Conservation (phyloP, 2,113 vertebrate genomes). For the Onychostoma macrolepis region DNA sequence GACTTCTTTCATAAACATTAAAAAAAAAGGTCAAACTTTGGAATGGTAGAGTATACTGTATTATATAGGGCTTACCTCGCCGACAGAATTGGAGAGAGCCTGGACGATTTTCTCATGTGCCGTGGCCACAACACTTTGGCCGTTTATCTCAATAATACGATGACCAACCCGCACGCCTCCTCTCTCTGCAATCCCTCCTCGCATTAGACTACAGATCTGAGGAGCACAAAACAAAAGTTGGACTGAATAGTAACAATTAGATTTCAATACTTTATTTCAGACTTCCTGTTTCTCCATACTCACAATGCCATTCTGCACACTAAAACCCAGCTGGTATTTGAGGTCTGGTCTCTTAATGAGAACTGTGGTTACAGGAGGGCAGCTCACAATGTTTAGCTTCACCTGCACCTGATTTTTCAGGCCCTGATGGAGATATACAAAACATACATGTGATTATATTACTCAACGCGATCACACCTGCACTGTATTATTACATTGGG, state of each 20-base stretch:
- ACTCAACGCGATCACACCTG: neutral
- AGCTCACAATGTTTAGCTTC: constrained; percentile 98
- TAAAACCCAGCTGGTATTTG: constrained; percentile 99
- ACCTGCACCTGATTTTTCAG: constrained; percentile 97
- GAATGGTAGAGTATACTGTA: neutral
- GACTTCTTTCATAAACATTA: neutral
- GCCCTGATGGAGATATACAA: constrained; percentile 78
- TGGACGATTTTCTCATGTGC: constrained; percentile 99
- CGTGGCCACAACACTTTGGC: constrained; percentile 96
- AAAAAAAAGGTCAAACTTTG: neutral
- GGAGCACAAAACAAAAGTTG: neutral
- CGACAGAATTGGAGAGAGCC: constrained; percentile 95
- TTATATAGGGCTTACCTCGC: constrained; percentile 83
- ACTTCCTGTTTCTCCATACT: constrained; percentile 65
- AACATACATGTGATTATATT: neutral
- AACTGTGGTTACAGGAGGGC: constrained; percentile 96
- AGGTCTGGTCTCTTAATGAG: constrained; percentile 98
- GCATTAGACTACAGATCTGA: constrained; percentile 98
- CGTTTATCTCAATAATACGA: constrained; percentile 97
- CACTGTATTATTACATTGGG: neutral
- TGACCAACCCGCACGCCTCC: constrained; percentile 95
- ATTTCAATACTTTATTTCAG: neutral
- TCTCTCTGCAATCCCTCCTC: constrained; percentile 96
- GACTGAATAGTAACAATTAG: neutral
- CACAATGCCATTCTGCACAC: constrained; percentile 98